These are phyloP conservation scores for Microctonus hyperodae DNA, from an alignment of 2,888 invertebrate genomes.

Conservation along the genomic window DNA sequence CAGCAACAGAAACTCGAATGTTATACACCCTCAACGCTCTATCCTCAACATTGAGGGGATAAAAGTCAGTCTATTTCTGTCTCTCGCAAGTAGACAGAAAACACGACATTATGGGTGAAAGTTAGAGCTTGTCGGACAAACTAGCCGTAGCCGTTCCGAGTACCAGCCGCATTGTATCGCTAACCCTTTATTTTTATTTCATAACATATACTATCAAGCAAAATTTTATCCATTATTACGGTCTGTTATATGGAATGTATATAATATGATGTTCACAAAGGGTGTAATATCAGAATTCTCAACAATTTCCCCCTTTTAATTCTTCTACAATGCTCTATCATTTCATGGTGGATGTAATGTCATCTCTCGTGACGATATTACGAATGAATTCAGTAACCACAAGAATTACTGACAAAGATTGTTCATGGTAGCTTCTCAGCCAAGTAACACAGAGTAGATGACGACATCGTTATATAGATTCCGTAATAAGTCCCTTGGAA, in stretches of 20 bases:
- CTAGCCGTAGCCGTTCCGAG: conserved; percentile 35
- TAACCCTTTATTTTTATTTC: conserved; percentile 14
- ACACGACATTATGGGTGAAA: conserved; percentile 46
- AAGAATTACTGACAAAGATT: conserved; percentile 17
- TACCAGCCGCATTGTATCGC: conserved; percentile 9
- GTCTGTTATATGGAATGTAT: neutral
- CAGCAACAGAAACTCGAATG: no score
- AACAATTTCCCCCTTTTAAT: conserved; percentile 11
- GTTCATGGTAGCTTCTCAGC: conserved; percentile 15
- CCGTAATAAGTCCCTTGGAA: conserved; percentile 33
- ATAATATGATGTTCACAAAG: conserved; percentile 1
- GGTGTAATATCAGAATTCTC: conserved; percentile 15
- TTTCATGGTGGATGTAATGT: conserved; percentile 3
- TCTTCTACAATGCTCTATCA: conserved; percentile 1
- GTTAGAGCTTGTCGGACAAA: conserved; percentile 47
- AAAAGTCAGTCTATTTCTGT: conserved; percentile 31
- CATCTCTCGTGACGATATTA: conserved; percentile 1
- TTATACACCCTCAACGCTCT: no score
- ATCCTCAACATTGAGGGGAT: neutral
- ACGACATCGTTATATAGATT: conserved; percentile 25
- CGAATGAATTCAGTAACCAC: conserved; percentile 13
- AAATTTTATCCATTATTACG: neutral
- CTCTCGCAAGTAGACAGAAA: conserved; percentile 46
- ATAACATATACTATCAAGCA: neutral
- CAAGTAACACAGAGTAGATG: conserved; percentile 8